Conservation (phyloP, 2,888 invertebrate species). For the Cheilosia impressa region DNA sequence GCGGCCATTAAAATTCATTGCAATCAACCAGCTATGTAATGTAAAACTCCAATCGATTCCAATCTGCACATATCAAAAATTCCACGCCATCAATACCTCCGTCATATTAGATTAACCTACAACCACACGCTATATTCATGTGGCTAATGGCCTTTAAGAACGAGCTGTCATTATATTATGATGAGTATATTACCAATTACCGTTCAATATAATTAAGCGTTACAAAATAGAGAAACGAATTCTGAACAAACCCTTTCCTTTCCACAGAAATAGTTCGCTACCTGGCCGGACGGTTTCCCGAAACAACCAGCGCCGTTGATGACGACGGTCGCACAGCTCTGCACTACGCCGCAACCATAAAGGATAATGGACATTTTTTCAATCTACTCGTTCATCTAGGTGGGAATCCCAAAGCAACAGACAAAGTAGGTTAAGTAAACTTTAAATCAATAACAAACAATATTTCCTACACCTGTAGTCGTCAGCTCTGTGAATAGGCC, state of each 20-base stretch:
- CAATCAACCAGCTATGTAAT: too few species aligned
- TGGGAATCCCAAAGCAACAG: conserved; percentile 91
- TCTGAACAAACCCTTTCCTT: not conserved
- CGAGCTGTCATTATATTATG: not conserved
- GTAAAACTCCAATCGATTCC: not conserved
- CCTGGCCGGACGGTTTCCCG: conserved; percentile 91
- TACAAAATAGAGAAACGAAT: conserved; percentile 16
- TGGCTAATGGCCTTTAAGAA: not conserved
- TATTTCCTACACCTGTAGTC: conserved; percentile 43
- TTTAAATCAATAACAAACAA: conserved; percentile 34
- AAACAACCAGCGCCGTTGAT: conserved; percentile 92
- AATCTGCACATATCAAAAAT: not conserved
- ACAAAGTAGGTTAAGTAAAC: conserved; percentile 88
- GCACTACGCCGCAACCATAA: conserved; percentile 93
- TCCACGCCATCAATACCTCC: too few species aligned
- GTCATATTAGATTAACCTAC: too few species aligned
- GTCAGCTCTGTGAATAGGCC: conserved; percentile 27
- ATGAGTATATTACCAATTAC: too few species aligned
- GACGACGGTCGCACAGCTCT: conserved; percentile 92
- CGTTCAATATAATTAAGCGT: conserved; percentile 5
- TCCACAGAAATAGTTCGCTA: conserved; percentile 84
- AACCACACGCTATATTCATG: too few species aligned
- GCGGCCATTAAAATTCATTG: too few species aligned
- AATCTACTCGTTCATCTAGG: conserved; percentile 93
- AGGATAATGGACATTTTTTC: conserved; percentile 94